Base-by-base conservation (phyloP, 2,888 invertebrate species). In the Amphipoea oculea region DNA sequence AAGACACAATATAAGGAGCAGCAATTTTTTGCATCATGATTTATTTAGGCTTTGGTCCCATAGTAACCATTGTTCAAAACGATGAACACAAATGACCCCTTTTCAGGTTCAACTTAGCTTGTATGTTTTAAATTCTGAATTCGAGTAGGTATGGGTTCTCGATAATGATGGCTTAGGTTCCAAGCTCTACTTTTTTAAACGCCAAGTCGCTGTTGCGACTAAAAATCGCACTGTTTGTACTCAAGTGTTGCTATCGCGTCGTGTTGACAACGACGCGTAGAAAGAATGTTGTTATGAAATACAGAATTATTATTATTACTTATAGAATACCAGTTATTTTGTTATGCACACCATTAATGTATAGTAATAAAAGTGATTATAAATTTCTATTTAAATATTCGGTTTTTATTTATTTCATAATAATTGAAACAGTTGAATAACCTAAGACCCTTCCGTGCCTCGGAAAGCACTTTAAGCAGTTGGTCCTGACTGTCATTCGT, bases 321-420 rank as follows among this genome's bases (percentile, higher is more conserved):
- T 36, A 83, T 85, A 83, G 84, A 86, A 81, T 87, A 87, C 82
- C 76, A 81, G 84, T 90, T 92, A 91, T 89, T 91, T 90, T 90
- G 87, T 91, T 91, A 90, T 92, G 92, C 90, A 91, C 89, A 91
- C 81, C 82, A 89, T 89, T 88, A 89, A 90, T 90, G 88, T 91
- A 88, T 88, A 86, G 86, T 88, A 90, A 91, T 89, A 91, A 92
- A 91, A 92, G 89, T 90, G 88, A 92, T 89, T 85, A 92, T 90
- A 91, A 89, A 89, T 91, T 92, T 91, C 29, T 91, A 89, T 88
- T 87, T 82, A 83, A 84, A 79, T 29, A 54, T 29, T 70, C 71
- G 70, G 69, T 77, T 71, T 80, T 82, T 74, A 73, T 69, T 76
- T 73, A 73, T 48, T 65, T 42, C n/a, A n/a, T n/a, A 0, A 29